Percentiles rank a stretch among this genome's conserved stretches.
These are phyloP conservation scores for Antedon mediterranea DNA, from an alignment of 53 echinoderm and acorn worm species.

Conservation along the genomic window DNA sequence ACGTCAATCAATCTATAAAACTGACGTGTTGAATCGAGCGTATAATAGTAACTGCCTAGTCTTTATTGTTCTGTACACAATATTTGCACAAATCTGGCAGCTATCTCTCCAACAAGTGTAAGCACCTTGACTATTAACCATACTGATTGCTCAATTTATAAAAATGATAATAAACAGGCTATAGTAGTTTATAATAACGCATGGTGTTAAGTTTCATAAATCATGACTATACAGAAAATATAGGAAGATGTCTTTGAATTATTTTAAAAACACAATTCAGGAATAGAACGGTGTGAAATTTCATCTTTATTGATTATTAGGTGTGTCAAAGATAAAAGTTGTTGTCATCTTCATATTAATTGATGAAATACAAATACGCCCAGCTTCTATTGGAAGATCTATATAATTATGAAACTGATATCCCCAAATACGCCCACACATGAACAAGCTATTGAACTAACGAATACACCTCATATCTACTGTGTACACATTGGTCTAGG, in stretches of 20 bases:
- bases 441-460: background rate
- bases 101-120: background rate
- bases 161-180: background rate
- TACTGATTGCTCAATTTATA: background rate
- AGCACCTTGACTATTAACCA: background rate
- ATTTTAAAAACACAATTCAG: no score
- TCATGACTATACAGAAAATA: background rate
- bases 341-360: background rate
- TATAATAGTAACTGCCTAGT: constrained; percentile 17
- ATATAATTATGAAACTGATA: background rate
- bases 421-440: background rate
- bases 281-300: background rate
- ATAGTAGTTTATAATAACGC: background rate
- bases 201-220: background rate
- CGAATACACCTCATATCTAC: no score
- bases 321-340: background rate
- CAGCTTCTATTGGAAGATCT: background rate
- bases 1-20: background rate
- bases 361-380: background rate
- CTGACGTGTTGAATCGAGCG: constrained; percentile 43
- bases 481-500: no score
- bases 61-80: background rate
- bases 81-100: background rate
- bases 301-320: no score
- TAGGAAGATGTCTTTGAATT: background rate